Base-by-base conservation (phyloP, 2,888 invertebrate species). In the Tinea semifulvella region DNA sequence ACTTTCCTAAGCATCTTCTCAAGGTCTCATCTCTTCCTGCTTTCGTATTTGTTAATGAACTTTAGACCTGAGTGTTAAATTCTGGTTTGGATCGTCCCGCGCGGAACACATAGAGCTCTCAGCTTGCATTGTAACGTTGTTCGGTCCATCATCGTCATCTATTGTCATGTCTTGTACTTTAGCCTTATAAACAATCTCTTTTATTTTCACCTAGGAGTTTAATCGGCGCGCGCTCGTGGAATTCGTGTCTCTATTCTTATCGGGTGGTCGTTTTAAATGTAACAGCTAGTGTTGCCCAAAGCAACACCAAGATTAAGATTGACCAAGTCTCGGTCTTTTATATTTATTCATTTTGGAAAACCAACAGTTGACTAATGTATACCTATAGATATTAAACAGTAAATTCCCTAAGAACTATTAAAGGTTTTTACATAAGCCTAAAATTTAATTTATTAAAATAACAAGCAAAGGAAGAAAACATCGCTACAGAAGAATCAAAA, bases 171-270 rank as follows among this genome's bases (percentile, higher is more conserved):
- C 70, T 67, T 70, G 73, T 74, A 71, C 77, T 69, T 63, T 64
- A 63, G 67, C 71, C 73, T 76, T 74, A 75, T 77, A 77, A 76
- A 76, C 76, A 77, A 74, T 74, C 70, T 79, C 69, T 72, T 80
- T 79, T 80, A 77, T 79, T 80, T 79, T 76, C 70, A 75, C 70
- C 71, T 70, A 74, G 63, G 59, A 72, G 70, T 75, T 71, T 75
- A 76, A 76, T 76, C 76, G 74, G 70, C 68, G 68, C 69, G 68
- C 68, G 70, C 69, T 74, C 58, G 65, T 65, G 68, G 74, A 74
- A 77, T 77, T 68, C 67, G 67, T 68, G 63, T 63, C 56, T 61
- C 66, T 69, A 73, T 75, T 75, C 71, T 73, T 72, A 68, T 76
- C 72, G 74, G 76, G 76, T 76, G 75, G 75, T 79, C 75, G 72